Evolutionary conservation across 1,140 invertebrate species (phyloP).

Genomic region (Triops longicaudatus): DNA sequence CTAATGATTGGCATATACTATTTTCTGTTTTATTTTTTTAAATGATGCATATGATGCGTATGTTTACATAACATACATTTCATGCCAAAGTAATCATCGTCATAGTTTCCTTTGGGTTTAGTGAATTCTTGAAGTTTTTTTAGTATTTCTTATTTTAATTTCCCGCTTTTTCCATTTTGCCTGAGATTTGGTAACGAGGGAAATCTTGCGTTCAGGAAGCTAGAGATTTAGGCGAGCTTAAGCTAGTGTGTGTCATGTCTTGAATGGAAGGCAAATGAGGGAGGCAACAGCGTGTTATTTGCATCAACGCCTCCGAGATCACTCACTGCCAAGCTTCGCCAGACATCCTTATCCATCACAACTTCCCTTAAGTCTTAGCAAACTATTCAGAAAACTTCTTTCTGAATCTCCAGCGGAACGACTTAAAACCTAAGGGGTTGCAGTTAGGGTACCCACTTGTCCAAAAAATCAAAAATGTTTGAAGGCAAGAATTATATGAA

Average conservation of each 20-base stretch:
- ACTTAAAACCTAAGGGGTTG: neutral
- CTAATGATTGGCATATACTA: too few species aligned
- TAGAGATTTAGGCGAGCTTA: neutral
- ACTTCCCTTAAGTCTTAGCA: neutral
- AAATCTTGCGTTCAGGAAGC: neutral
- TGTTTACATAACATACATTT: too few species aligned
- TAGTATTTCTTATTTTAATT: too few species aligned
- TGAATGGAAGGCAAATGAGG: neutral
- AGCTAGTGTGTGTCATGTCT: neutral
- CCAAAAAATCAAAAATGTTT: too few species aligned
- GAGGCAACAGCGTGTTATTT: neutral
- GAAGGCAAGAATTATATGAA: neutral
- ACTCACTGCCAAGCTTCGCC: neutral
- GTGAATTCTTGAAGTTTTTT: too few species aligned
- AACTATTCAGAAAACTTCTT: neutral
- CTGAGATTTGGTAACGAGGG: neutral
- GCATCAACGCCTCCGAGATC: constrained; percentile 8
- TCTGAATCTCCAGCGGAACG: neutral
- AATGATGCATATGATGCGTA: too few species aligned
- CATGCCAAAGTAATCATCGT: too few species aligned
- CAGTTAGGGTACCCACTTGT: too few species aligned
- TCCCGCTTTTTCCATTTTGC: too few species aligned
- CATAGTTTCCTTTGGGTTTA: too few species aligned
- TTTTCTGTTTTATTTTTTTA: too few species aligned
- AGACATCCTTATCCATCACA: neutral